A percentile compares a stretch with the other conserved stretches of the same genome.
Evolutionary conservation across 2,888 invertebrate genomes (phyloP).

Genomic region (Cenopis cana): DNA sequence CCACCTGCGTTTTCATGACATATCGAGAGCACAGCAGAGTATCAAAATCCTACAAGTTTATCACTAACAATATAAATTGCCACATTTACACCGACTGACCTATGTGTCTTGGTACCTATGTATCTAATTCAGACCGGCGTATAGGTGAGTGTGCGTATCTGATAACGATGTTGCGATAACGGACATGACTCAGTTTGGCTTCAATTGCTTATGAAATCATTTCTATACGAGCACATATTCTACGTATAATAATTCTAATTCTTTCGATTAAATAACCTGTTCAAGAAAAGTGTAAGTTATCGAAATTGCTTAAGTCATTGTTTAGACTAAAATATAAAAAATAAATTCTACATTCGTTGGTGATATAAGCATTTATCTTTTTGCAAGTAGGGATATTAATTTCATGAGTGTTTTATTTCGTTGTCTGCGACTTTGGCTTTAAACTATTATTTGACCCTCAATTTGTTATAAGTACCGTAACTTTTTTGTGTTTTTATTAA

Average conservation of each 20-base stretch:
- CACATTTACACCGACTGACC: constrained; percentile 55
- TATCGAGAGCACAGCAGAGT: background rate
- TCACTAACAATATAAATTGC: constrained; percentile 54
- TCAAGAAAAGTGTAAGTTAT: background rate
- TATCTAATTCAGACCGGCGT: constrained; percentile 31
- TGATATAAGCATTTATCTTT: no score
- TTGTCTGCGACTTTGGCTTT: background rate
- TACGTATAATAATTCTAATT: constrained; percentile 4
- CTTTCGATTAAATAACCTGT: background rate
- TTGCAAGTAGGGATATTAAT: background rate
- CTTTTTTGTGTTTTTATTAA: background rate
- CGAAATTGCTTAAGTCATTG: background rate
- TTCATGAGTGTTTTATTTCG: background rate
- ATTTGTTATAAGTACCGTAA: no score
- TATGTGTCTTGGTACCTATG: constrained; percentile 47
- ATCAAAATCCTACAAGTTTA: background rate
- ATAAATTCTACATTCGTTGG: background rate
- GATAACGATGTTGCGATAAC: constrained; percentile 77
- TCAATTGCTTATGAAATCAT: constrained; percentile 33
- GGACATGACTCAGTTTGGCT: constrained; percentile 69
- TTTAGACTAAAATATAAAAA: background rate
- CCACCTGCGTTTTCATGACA: background rate
- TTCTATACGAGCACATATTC: background rate
- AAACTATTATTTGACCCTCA: background rate
- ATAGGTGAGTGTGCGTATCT: constrained; percentile 61